Evolutionary conservation across 1,140 invertebrate genomes (phyloP).

Genomic region (Orussus abietinus): DNA sequence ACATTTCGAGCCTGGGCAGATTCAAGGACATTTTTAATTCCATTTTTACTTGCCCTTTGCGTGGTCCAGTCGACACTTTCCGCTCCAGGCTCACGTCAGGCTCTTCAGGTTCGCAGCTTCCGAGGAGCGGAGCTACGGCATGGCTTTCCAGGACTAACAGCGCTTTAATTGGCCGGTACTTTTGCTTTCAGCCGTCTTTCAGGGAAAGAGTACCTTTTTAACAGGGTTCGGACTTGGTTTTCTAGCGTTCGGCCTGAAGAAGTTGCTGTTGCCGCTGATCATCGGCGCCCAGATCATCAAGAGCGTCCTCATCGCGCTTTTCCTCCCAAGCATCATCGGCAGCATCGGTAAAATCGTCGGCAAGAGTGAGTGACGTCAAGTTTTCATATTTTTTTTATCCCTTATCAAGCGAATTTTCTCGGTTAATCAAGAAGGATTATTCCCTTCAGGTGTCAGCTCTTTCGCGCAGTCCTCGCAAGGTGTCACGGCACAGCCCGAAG

Average conservation of each 20-base stretch:
- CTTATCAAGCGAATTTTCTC: too few relatives aligned
- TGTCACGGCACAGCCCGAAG: constrained; percentile 45
- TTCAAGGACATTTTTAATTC: too few relatives aligned
- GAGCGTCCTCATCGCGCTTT: constrained; percentile 73
- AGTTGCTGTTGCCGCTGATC: constrained; percentile 71
- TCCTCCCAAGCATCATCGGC: constrained; percentile 76
- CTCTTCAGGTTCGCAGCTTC: too few relatives aligned
- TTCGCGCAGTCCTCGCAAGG: constrained; percentile 48
- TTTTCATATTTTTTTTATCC: too few relatives aligned
- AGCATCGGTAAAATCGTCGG: constrained; percentile 77
- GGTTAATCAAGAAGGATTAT: neutral
- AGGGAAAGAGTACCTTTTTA: constrained; percentile 64
- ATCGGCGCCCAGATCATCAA: constrained; percentile 76
- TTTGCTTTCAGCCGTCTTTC: constrained; percentile 50
- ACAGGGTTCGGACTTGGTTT: constrained; percentile 68
- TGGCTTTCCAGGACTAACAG: constrained; percentile 46
- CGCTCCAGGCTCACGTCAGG: neutral
- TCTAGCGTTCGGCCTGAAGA: constrained; percentile 75
- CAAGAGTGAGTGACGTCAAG: constrained; percentile 62
- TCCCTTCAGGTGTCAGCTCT: constrained; percentile 47
- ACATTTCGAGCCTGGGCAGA: too few relatives aligned
- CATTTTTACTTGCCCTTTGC: too few relatives aligned
- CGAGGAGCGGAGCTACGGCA: constrained; percentile 33
- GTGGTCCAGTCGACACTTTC: too few relatives aligned
- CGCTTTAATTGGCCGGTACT: constrained; percentile 50